A percentile compares a stretch with the other conserved stretches of the same genome.
Conservation (phyloP, 2,113 vertebrate genomes). For the Monarcha castaneiventris region DNA sequence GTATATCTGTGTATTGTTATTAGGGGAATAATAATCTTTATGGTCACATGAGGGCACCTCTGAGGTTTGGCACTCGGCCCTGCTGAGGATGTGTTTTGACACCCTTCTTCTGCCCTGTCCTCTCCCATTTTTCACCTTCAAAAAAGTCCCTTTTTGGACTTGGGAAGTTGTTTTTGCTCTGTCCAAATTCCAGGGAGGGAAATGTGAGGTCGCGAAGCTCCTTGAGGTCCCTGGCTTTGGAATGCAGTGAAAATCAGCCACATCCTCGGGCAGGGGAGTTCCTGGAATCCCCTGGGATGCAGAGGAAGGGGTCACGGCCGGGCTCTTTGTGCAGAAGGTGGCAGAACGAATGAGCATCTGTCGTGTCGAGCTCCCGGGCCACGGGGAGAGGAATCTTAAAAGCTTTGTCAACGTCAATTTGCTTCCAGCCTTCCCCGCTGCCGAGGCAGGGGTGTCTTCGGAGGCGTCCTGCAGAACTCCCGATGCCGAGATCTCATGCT, state of each 20-base stretch:
- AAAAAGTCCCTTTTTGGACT: background rate
- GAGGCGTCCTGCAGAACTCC: background rate
- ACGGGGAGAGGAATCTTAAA: background rate
- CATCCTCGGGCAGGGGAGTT: background rate
- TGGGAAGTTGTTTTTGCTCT: background rate
- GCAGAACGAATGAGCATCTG: background rate
- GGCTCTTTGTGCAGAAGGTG: background rate
- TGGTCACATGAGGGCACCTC: rapidly evolving
- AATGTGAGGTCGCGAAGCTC: rapidly evolving
- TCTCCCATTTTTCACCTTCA: background rate
- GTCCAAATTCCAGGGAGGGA: background rate
- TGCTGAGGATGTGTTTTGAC: background rate
- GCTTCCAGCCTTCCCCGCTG: background rate
- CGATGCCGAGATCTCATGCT: constrained; percentile 13
- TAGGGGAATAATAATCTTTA: background rate
- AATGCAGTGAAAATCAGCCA: background rate
- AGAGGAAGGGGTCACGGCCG: background rate
- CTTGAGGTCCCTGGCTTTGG: rapidly evolving
- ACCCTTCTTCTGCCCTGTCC: too few relatives aligned
- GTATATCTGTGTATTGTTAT: background rate
- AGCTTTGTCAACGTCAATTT: constrained; percentile 19
- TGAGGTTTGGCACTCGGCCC: background rate
- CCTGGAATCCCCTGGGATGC: background rate
- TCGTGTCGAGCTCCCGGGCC: background rate
- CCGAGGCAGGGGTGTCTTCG: background rate